Conservation (phyloP, 2,888 invertebrate genomes). For the Acholoe squamosa region DNA sequence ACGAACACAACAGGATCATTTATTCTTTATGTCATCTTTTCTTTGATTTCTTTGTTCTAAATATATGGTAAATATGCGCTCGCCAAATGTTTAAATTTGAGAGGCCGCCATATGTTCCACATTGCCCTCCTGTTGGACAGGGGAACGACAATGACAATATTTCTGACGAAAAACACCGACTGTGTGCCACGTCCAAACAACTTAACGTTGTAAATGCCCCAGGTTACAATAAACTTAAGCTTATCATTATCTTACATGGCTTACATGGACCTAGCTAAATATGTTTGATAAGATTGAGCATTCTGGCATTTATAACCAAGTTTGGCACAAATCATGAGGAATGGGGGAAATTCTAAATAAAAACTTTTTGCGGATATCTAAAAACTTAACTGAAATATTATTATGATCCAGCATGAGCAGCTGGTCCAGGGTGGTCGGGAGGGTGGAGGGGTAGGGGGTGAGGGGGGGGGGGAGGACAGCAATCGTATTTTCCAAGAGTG, state of each 20-base stretch:
- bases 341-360: too few relatives aligned
- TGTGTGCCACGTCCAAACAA: background rate
- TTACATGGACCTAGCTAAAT: background rate
- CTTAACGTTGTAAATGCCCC: background rate
- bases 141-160: background rate
- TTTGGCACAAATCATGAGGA: too few relatives aligned
- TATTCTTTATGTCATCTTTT: background rate
- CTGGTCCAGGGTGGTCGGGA: too few relatives aligned
- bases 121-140: background rate
- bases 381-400: too few relatives aligned
- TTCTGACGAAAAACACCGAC: background rate
- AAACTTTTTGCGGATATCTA: too few relatives aligned
- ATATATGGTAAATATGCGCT: background rate
- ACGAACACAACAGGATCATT: background rate
- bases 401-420: too few relatives aligned
- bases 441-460: background rate
- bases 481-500: background rate
- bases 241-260: too few relatives aligned
- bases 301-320: background rate
- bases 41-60: background rate
- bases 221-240: background rate
- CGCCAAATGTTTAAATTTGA: background rate
- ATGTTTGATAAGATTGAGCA: background rate
- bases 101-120: background rate
- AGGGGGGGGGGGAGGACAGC: background rate